Base-by-base conservation (phyloP, 2,113 vertebrate species). In the Pteronura brasiliensis region DNA sequence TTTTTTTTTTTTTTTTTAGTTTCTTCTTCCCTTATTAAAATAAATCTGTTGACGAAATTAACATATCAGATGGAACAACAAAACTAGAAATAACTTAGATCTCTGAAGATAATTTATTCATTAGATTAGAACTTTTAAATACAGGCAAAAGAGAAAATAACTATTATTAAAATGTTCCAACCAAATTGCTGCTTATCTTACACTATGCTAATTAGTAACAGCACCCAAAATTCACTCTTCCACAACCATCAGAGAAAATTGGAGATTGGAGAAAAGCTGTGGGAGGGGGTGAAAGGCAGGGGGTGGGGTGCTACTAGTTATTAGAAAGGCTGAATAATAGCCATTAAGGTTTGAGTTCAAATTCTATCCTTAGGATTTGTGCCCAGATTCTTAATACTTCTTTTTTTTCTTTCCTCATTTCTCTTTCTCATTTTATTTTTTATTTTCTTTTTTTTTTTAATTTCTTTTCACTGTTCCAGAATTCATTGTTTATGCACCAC, bases 151-250 rank as follows among this genome's bases (percentile, higher is more conserved):
- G 98, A 98, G 98, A 98, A 98, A 98, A 98, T 98, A 98, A 98
- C 98, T 98, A 98, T 98, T 98, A 98, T 98, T 98, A 98, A 98
- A 98, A 98, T 98, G 98, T 98, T 98, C 98, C 96, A 96, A 98
- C 97, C 94, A 98, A 98, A 98, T 98, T 98, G 97, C 97, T 98
- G 97, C 98, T 98, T 98, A 98, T 98, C 98, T 98, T 98, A 98
- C 91, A 87, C 82, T 96, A 98, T 98, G 97, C 97, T 98, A 98
- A 98, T 98, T 98, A 98, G 97, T 97, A 98, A 89, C 96, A 96
- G 97, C 97, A 97, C 97, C 97, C 96, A 94, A 91, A 98, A 98
- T 97, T 91, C 96, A 84, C 96, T 96, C 98, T 98, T 93, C 59
- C 52, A 93, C 87, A 98, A 96, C 89, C 77, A 94, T 97, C 96